Conservation (phyloP, 2,888 invertebrate genomes). For the Ectemnius cavifrons region DNA sequence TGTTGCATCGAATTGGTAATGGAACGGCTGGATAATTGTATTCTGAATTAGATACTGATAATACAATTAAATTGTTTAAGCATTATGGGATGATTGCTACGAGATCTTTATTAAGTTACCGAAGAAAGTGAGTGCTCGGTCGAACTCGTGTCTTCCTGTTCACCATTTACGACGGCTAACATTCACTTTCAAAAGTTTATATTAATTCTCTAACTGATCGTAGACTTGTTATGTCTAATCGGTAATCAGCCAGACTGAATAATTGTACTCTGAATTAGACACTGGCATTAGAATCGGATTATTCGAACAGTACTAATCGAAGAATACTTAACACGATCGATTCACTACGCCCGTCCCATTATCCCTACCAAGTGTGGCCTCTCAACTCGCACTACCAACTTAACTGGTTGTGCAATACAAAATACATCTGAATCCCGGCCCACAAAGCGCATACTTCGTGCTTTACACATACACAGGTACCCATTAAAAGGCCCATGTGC, state of each 20-base stretch:
- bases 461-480: slow-evolving; percentile 14
- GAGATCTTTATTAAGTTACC: not conserved
- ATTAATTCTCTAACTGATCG: too few relatives aligned
- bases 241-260: not conserved
- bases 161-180: too few relatives aligned
- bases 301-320: not conserved
- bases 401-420: slow-evolving; percentile 34
- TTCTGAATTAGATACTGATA: slow-evolving; percentile 19
- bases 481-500: slow-evolving; percentile 39
- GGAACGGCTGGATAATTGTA: not conserved
- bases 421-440: slow-evolving; percentile 44
- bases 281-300: not conserved
- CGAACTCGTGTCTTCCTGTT: too few relatives aligned
- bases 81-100: not conserved
- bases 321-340: slow-evolving; percentile 5
- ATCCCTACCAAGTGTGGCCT: slow-evolving; percentile 4
- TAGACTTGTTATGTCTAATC: not conserved
- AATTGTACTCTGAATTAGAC: slow-evolving; percentile 16
- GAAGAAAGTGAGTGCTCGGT: too few relatives aligned
- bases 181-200: too few relatives aligned
- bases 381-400: slow-evolving; percentile 16
- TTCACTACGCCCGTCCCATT: slow-evolving; percentile 23
- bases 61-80: slow-evolving; percentile 2
- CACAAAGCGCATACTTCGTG: slow-evolving; percentile 38
- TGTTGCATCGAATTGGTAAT: not conserved